Evolutionary conservation across 2,113 vertebrate species (phyloP).

Genomic region (Amblyornis subalaris): DNA sequence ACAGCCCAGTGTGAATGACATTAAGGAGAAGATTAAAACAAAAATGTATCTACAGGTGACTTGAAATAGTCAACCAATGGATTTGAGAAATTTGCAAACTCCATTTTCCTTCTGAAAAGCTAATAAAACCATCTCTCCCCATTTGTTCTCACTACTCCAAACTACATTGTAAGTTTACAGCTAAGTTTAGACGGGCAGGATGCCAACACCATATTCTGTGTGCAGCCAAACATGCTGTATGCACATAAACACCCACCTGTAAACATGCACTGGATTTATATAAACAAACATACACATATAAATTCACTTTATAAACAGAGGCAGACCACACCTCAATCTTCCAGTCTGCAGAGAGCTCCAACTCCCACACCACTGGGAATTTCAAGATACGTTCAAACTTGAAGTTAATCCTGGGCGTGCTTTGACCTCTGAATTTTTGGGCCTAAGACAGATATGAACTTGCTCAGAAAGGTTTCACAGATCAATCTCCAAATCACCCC

Average conservation of each 20-base stretch:
- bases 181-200: neutral
- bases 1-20: neutral
- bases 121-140: neutral
- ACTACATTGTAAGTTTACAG: neutral
- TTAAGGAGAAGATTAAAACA: neutral
- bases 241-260: neutral
- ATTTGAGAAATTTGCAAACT: neutral
- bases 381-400: neutral
- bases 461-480: neutral
- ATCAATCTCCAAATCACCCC: neutral
- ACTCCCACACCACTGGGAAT: neutral
- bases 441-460: neutral
- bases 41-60: neutral
- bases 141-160: neutral
- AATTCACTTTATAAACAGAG: neutral
- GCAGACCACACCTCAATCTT: neutral
- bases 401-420: neutral
- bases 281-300: neutral
- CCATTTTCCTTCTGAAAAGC: neutral
- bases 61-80: neutral
- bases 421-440: slow-evolving; percentile 11
- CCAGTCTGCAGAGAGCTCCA: neutral
- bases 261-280: neutral
- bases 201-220: neutral
- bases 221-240: neutral